Evolutionary conservation across 2,888 invertebrate species (phyloP), one percentile per base, ranked within the genome.

Genomic region (Calliphora vomitoria): DNA sequence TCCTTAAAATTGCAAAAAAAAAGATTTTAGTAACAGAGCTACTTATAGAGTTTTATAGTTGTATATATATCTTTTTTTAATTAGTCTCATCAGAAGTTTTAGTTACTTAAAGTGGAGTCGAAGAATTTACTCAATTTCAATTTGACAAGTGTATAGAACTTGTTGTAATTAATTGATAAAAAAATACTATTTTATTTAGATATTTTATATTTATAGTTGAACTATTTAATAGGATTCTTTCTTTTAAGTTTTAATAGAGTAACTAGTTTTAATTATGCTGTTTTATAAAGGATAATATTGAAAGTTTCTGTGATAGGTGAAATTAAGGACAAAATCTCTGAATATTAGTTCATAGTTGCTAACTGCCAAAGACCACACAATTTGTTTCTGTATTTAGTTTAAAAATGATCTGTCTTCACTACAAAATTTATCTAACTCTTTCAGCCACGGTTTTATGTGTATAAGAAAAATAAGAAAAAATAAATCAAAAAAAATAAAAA

Each of bases 31-130:
- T 25, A 41, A 44, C 8, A 35, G 58, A 79, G 15, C 58, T 58
- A 41, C n/a, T 50, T 69, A 18, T 55, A 74, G 13, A 76, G 50
- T 41, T 55, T 55, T 64, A 41, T 58, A 76, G 68, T 41, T 78
- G 76, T 83, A 72, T 8, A 20, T 55, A 78, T 76, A 71, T 4
- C 53, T 69, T 82, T 62, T 69, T 82, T 60, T 50, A 18, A 44
- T 31, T 68, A 82, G 55, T 13, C n/a, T 66, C 35, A 47, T 41
- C 41, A 66, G 66, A n/a, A 47, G 18, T 55, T 71, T 41, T 74
- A 74, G 50, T 15, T 81, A 74, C 47, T 44, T 44, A 8, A 64
- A 75, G 44, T 47, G 47, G 18, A 44, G n/a, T 15, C 8, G 10
- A 13, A 44, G 4, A 18, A 53, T 11, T 71, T 50, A 71, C 3